These are phyloP conservation scores for Falcunculus frontatus DNA, from an alignment of 2,113 vertebrate genomes.

Conservation along the genomic window DNA sequence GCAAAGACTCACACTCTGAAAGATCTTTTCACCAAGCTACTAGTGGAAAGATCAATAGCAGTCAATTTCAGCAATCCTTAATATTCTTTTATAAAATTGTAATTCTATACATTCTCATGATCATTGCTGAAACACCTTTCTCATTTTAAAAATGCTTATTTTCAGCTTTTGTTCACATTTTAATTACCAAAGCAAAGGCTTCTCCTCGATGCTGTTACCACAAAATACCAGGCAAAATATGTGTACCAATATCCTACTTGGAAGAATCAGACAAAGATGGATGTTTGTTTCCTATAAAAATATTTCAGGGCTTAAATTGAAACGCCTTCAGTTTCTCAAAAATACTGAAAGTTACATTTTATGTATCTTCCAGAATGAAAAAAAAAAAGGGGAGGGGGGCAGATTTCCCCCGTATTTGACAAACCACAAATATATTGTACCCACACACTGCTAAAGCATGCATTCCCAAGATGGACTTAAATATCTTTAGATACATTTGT, in stretches of 20 bases:
- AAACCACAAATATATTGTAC: neutral
- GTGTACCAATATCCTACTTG: neutral
- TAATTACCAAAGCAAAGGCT: neutral
- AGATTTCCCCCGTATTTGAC: neutral
- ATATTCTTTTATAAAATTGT: neutral
- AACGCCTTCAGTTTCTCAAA: neutral
- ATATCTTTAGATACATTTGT: neutral
- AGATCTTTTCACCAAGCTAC: neutral
- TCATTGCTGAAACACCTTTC: neutral
- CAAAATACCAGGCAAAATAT: neutral
- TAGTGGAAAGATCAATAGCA: neutral
- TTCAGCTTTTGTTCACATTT: neutral
- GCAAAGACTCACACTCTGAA: neutral
- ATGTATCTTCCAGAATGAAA: neutral
- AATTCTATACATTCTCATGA: neutral
- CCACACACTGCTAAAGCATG: neutral
- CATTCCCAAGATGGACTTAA: neutral
- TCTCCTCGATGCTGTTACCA: neutral
- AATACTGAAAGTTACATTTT: neutral
- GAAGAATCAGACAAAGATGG: neutral
- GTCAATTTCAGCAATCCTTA: neutral
- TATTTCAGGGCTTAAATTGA: neutral
- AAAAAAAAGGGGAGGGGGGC: rapidly evolving
- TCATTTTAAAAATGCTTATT: neutral
- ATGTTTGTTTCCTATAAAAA: neutral